phyloP scores from a whole-genome alignment of 1,140 invertebrate genomes.

The Musca domestica region DNA sequence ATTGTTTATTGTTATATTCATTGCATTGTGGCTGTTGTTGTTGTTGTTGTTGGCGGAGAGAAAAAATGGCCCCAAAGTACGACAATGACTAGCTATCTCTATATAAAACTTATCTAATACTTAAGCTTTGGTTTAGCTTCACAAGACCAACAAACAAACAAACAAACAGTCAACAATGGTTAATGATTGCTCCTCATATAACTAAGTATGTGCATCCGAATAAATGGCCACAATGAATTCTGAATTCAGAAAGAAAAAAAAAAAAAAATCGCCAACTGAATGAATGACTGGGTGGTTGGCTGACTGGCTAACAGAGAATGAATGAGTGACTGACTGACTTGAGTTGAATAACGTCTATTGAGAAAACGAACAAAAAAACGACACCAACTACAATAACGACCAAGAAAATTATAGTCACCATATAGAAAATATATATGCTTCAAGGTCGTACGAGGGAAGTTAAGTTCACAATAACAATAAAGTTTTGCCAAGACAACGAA shows the following conservation, averaged over 20 bases:
- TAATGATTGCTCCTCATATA: slow-evolving; percentile 13
- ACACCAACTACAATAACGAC: not conserved
- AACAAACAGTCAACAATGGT: not conserved
- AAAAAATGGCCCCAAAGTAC: not conserved
- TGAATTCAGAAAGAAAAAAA: not conserved
- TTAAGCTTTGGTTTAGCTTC: slow-evolving; percentile 10
- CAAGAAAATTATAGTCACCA: not conserved
- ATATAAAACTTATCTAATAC: slow-evolving; percentile 4
- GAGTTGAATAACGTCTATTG: not conserved
- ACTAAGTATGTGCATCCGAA: not conserved
- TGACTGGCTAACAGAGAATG: not conserved
- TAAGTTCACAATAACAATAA: slow-evolving; percentile 12
- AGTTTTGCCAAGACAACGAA: not conserved
- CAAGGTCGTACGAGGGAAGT: slow-evolving; percentile 40
- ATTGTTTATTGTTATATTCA: slow-evolving; percentile 40
- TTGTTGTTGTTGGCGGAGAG: not conserved
- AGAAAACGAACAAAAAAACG: not conserved
- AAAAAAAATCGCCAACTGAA: not conserved
- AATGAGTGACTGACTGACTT: not conserved
- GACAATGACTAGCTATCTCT: not conserved
- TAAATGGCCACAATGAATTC: not conserved
- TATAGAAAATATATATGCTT: slow-evolving; percentile 27
- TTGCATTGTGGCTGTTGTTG: not conserved
- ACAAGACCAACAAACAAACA: not conserved
- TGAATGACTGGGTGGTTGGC: not conserved